Evolutionary conservation across 2,888 invertebrate species (phyloP).

Genomic region (Calameuta idolon): DNA sequence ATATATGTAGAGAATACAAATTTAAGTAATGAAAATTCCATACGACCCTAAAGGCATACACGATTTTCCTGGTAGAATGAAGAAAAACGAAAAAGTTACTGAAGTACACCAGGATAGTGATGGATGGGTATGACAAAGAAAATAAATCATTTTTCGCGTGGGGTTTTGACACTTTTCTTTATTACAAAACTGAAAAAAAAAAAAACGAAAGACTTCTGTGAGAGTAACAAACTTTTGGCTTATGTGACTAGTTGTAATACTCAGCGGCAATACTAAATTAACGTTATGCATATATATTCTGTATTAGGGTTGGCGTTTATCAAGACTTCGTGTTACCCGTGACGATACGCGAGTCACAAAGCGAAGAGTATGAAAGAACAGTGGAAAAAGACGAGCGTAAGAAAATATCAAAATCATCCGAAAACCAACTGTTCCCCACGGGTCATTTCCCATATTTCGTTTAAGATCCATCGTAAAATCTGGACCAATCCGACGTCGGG

Average conservation of each 20-base stretch:
- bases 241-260: conserved; percentile 65
- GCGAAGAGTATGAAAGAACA: neutral
- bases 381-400: neutral
- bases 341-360: neutral
- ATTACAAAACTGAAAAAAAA: conserved; percentile 62
- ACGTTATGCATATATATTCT: conserved; percentile 47
- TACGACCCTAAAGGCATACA: too few relatives aligned
- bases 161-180: conserved; percentile 52
- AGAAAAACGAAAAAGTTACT: neutral
- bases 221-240: conserved; percentile 64
- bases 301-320: conserved; percentile 7
- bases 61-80: too few relatives aligned
- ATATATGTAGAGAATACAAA: neutral
- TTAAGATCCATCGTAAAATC: neutral
- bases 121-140: neutral
- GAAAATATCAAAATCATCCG: neutral
- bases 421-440: neutral
- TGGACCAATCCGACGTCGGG: too few relatives aligned
- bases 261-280: conserved; percentile 64
- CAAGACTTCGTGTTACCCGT: neutral
- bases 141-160: conserved; percentile 6
- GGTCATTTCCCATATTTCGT: neutral
- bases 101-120: neutral
- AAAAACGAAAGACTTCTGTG: conserved; percentile 51
- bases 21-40: too few relatives aligned